Conservation (phyloP, 1,140 invertebrate species). For the Rhyzopertha dominica region DNA sequence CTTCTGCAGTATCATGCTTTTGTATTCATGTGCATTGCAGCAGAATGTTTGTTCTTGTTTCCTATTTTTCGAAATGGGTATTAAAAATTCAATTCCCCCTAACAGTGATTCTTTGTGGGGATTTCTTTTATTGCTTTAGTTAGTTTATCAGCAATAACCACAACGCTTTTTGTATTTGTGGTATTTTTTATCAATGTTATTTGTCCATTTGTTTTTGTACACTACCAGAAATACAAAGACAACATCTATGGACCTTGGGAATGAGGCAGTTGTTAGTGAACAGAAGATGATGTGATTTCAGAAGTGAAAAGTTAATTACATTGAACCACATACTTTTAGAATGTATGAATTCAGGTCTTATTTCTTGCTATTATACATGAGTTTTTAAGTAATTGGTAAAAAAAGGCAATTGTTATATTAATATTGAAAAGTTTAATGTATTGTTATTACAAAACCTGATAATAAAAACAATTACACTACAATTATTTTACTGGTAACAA, state of each 20-base stretch:
- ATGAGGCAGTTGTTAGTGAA: constrained; percentile 76
- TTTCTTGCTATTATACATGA: too few species aligned
- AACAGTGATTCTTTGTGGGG: constrained; percentile 41
- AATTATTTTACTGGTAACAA: constrained; percentile 58
- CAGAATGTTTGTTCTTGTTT: constrained; percentile 83
- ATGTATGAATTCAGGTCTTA: too few species aligned
- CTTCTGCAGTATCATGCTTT: constrained; percentile 82
- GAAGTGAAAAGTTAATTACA: too few species aligned
- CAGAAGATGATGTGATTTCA: too few species aligned
- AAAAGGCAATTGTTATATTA: too few species aligned
- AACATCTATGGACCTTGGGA: constrained; percentile 96
- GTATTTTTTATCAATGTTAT: constrained; percentile 64
- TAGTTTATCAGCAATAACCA: constrained; percentile 53
- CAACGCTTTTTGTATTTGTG: constrained; percentile 56
- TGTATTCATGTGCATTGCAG: constrained; percentile 77
- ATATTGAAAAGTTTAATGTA: too few species aligned
- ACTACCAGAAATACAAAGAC: constrained; percentile 80
- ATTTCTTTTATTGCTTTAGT: constrained; percentile 53
- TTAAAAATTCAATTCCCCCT: constrained; percentile 47
- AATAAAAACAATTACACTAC: too few species aligned
- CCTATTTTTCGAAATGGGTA: constrained; percentile 68
- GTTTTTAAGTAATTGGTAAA: too few species aligned
- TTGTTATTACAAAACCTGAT: too few species aligned
- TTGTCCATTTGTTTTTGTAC: constrained; percentile 73
- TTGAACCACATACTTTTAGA: too few species aligned